A percentile compares a stretch with the other conserved stretches of the same genome.
Conservation (phyloP, 2,888 invertebrate species). For the Drosophila stalkeri region DNA sequence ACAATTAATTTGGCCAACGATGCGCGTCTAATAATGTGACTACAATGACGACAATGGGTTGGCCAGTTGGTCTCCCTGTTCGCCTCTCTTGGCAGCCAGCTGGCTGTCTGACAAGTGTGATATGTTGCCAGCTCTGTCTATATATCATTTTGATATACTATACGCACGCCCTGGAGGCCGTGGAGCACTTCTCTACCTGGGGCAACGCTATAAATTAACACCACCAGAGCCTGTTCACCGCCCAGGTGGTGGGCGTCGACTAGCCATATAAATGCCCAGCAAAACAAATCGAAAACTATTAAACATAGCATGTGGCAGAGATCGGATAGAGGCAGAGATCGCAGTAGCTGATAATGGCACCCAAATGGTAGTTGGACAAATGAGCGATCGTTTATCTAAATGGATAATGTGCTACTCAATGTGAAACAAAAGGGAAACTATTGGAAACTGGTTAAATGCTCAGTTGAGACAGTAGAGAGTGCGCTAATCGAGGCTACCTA, state of each 20-base stretch:
- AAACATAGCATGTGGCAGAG: constrained; percentile 53
- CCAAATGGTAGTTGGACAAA: constrained; percentile 62
- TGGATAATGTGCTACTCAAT: constrained; percentile 34
- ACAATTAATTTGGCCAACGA: constrained; percentile 77
- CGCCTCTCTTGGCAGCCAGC: constrained; percentile 34
- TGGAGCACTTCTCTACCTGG: constrained; percentile 45
- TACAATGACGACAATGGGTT: constrained; percentile 71
- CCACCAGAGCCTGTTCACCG: constrained; percentile 29
- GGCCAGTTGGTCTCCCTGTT: constrained; percentile 1
- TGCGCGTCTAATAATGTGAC: constrained; percentile 78
- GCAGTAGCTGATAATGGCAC: constrained; percentile 53
- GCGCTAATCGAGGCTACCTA: not conserved
- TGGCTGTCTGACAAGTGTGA: constrained; percentile 59
- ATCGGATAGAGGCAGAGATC: constrained; percentile 44
- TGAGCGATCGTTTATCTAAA: constrained; percentile 71
- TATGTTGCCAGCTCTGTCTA: constrained; percentile 50
- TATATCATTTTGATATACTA: constrained; percentile 64
- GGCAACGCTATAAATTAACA: constrained; percentile 68
- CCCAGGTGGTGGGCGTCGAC: constrained; percentile 64
- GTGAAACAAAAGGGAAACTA: constrained; percentile 2
- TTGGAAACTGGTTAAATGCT: not conserved
- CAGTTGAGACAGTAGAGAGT: not conserved
- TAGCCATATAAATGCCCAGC: constrained; percentile 61
- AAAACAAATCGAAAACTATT: constrained; percentile 70
- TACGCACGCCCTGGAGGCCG: constrained; percentile 39